These are phyloP conservation scores for Graptemys geographica DNA, from an alignment of 2,797 vertebrate genomes.

Conservation along the genomic window DNA sequence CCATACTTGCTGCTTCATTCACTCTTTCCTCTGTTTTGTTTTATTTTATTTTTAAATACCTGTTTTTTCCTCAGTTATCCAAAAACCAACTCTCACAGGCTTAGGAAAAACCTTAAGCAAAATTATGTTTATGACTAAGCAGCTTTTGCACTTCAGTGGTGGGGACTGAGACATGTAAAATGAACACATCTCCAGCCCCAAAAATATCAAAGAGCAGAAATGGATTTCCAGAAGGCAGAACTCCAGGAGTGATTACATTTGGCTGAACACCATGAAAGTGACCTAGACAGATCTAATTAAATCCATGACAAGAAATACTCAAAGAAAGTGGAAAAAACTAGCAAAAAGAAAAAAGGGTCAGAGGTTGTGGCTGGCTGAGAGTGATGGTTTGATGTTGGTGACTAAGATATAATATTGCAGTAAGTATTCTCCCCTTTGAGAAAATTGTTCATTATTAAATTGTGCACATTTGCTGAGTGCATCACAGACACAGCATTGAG, in stretches of 20 bases:
- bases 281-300: background rate
- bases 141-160: background rate
- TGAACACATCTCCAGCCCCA: background rate
- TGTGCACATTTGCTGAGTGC: background rate
- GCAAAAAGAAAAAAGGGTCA: background rate
- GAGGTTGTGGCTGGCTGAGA: background rate
- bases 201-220: background rate
- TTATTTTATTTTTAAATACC: background rate
- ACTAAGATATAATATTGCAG: background rate
- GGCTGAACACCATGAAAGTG: background rate
- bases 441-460: slow-evolving; percentile 54
- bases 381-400: background rate
- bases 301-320: background rate
- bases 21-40: background rate
- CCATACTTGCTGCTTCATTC: background rate
- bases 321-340: background rate
- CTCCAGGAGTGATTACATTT: background rate
- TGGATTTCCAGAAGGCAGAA: background rate
- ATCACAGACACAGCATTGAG: background rate
- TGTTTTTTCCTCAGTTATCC: background rate
- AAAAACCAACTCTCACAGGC: background rate
- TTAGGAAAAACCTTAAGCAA: background rate
- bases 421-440: slow-evolving; percentile 27
- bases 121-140: background rate
- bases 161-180: background rate